Base-by-base conservation (phyloP, 2,797 vertebrate genomes). In the Halcyon badia region DNA sequence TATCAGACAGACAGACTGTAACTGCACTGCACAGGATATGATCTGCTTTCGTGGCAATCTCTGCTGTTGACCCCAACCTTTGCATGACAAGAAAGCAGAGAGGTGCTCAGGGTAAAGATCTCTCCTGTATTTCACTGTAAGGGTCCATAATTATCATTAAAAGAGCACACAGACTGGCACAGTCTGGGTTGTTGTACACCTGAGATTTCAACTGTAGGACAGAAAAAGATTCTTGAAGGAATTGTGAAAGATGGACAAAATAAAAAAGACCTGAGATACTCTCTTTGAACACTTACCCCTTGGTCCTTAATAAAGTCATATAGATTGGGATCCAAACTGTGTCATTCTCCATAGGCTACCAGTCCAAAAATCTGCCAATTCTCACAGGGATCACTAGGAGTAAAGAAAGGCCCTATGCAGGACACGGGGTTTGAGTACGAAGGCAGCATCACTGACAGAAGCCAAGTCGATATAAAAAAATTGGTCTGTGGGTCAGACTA, bases 31-130 rank as follows among this genome's bases (percentile, higher is more conserved):
- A 73, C 3, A 33, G 71, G 33, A 61, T 48, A 41, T 31, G 21
- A 79, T 79, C 58, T 73, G 17, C 31, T 96, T 95, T 91, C 51
- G 65, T 26, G 61, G 64, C 49, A 69, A 25, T 48, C 54, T 93
- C 62, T 73, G 62, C 60, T 64, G 17, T 52, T 73, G 58, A 70
- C 11, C 58, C 42, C 84, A 86, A 71, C 21, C 26, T 83, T n/a
- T 66, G 30, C 39, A 30, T 15, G 56, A 35, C 21, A 78, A 48
- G 79, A 95, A 90, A 56, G 65, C 61, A 94, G 16, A 68, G 58
- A 72, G 42, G 42, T 75, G 58, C 44, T 82, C 57, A 58, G 69
- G 30, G 42, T 56, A 44, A 89, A 93, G 49, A 66, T 62, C 22
- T 78, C 44, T 56, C 62, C n/a, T 68, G n/a, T 48, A 72, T 60